Percentiles rank a stretch among this genome's conserved stretches.
phyloP scores from a whole-genome alignment of 2,797 vertebrate genomes.

The Arremon brunneinucha region DNA sequence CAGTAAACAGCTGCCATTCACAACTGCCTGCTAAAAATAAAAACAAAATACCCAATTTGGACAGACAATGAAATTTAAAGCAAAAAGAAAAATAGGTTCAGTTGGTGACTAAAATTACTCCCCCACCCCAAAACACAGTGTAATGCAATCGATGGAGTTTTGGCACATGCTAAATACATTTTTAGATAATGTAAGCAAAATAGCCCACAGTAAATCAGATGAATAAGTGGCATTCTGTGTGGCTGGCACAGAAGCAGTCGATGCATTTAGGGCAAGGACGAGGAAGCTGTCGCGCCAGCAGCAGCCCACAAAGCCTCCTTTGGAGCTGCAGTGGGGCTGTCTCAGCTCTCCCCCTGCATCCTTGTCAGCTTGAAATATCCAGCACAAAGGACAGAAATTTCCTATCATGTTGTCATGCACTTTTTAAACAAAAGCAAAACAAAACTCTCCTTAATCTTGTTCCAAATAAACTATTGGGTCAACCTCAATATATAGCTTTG shows the following conservation, averaged over 20 bases:
- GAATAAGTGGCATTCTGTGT: constrained; percentile 17
- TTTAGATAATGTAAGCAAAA: background rate
- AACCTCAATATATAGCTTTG: background rate
- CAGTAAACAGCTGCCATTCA: background rate
- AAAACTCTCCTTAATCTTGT: background rate
- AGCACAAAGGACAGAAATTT: background rate
- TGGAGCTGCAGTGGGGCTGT: background rate
- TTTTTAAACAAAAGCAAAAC: background rate
- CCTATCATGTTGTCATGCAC: rapidly evolving
- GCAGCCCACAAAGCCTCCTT: constrained; percentile 31
- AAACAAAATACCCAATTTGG: background rate
- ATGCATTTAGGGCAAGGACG: constrained; percentile 7
- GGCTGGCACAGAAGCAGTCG: background rate
- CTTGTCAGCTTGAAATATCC: background rate
- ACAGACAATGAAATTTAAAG: background rate
- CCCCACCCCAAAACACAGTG: background rate
- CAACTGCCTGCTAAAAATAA: constrained; percentile 14
- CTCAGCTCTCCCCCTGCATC: background rate
- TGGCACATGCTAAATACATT: constrained; percentile 30
- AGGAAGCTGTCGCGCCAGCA: background rate
- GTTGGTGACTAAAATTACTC: background rate
- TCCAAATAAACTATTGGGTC: background rate
- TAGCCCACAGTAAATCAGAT: background rate
- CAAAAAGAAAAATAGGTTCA: background rate
- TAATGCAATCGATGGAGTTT: background rate